These are phyloP conservation scores for Orestias chungarensis DNA, from an alignment of 2,797 vertebrate species.

Conservation along the genomic window DNA sequence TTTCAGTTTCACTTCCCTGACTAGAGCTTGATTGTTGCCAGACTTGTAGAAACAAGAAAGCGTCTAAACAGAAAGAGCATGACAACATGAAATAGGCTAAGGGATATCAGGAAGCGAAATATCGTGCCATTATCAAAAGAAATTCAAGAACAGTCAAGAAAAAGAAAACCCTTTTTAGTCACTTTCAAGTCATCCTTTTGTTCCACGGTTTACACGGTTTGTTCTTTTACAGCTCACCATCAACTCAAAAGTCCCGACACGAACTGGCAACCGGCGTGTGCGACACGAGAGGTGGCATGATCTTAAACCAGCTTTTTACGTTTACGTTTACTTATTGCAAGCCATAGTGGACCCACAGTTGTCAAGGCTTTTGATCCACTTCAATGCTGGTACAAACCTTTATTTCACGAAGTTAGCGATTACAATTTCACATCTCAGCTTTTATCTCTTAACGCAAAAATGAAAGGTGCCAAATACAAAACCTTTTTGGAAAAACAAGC, in stretches of 20 bases:
- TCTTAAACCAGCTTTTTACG: not conserved
- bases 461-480: not conserved
- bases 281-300: not conserved
- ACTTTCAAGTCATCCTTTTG: not conserved
- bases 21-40: not conserved
- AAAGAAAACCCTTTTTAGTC: not conserved
- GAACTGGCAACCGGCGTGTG: not conserved
- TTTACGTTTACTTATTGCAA: not conserved
- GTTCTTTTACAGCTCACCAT: not conserved
- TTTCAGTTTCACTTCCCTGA: not conserved
- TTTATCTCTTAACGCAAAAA: not conserved
- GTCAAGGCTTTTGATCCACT: too few species aligned
- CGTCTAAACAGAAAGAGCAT: not conserved
- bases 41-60: not conserved
- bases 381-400: not conserved
- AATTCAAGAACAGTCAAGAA: not conserved
- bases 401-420: not conserved
- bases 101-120: not conserved
- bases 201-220: not conserved
- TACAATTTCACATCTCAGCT: too few species aligned
- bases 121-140: not conserved
- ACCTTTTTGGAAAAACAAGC: slow-evolving; percentile 38
- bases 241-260: not conserved
- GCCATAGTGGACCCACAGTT: not conserved
- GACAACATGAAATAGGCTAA: not conserved